phyloP scores from a whole-genome alignment of 2,113 vertebrate genomes.

The Lepus americanus region DNA sequence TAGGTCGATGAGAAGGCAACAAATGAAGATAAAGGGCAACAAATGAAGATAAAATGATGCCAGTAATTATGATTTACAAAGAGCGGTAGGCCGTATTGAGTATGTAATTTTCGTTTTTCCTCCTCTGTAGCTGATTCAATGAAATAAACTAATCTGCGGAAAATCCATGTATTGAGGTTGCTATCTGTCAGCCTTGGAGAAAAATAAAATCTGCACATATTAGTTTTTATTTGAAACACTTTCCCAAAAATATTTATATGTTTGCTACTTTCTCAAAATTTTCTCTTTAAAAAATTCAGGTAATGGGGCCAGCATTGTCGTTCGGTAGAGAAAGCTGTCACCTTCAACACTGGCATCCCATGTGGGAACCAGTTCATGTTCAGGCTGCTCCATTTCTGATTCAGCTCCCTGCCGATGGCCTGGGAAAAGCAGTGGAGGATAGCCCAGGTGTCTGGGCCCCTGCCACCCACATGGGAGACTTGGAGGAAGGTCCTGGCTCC shows the following conservation, averaged over 20 bases:
- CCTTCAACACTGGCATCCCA: no score
- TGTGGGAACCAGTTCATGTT: no score
- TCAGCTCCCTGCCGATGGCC: no score
- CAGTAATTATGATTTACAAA: constrained; percentile 53
- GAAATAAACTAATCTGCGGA: constrained; percentile 50
- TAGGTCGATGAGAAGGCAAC: neutral
- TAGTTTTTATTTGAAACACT: constrained; percentile 22
- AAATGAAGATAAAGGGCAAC: neutral
- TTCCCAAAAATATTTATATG: neutral
- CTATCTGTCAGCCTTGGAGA: constrained; percentile 36
- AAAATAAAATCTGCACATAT: neutral
- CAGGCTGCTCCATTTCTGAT: no score
- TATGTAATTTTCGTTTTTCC: neutral
- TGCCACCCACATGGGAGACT: no score
- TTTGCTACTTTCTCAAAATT: neutral
- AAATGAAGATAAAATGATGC: neutral
- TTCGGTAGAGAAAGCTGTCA: no score
- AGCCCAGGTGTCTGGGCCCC: no score
- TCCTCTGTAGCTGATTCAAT: constrained; percentile 38
- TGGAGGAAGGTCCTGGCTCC: no score
- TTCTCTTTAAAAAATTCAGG: neutral
- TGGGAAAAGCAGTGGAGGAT: no score
- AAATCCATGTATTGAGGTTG: neutral
- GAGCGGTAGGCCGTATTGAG: constrained; percentile 20
- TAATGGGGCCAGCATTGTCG: neutral